These are phyloP conservation scores for Phallusia fumigata DNA, from an alignment of 23 tunicate species.

Conservation along the genomic window DNA sequence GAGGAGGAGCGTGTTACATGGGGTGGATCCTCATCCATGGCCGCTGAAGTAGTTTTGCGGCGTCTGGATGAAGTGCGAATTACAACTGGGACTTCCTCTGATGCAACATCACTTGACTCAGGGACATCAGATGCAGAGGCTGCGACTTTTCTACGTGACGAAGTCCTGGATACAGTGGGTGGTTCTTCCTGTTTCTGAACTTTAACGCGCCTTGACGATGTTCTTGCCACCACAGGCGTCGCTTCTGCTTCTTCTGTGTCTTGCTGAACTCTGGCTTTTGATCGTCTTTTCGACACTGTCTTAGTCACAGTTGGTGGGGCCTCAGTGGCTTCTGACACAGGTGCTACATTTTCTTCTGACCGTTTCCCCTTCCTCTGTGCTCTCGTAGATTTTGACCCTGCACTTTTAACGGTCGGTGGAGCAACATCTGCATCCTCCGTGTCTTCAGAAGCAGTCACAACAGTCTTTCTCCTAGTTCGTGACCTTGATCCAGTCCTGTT, in stretches of 20 bases:
- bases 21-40: not conserved
- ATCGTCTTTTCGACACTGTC: not conserved
- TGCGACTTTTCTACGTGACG: not conserved
- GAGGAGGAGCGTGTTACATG: not conserved
- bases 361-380: not conserved
- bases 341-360: not conserved
- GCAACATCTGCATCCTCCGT: not conserved
- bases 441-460: not conserved
- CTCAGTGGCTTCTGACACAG: not conserved
- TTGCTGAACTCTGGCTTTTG: not conserved
- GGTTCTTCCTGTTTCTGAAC: not conserved
- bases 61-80: not conserved
- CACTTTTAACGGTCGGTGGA: not conserved
- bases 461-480: not conserved
- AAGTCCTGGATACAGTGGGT: not conserved
- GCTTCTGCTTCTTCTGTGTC: not conserved
- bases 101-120: not conserved
- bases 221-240: not conserved
- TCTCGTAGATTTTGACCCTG: not conserved
- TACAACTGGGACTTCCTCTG: not conserved
- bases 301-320: not conserved
- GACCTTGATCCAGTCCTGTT: not conserved
- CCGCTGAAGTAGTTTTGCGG: not conserved
- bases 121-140: not conserved
- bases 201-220: not conserved